A percentile compares a stretch with the other conserved stretches of the same genome.
Evolutionary conservation across 2,888 invertebrate species (phyloP).

Genomic region (Cetonia aurata): DNA sequence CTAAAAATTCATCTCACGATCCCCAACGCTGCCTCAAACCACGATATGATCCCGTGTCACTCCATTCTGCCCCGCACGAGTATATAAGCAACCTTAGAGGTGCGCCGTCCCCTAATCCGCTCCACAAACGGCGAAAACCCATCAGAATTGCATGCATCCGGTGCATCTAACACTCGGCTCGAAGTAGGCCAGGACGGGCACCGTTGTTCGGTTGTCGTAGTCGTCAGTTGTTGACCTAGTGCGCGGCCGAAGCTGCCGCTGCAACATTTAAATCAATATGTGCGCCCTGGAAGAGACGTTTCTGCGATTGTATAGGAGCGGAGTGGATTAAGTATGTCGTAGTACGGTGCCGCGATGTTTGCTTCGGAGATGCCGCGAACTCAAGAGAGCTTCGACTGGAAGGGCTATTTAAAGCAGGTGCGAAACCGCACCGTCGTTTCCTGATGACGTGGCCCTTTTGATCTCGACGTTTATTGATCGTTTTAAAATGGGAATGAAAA

Average conservation of each 20-base stretch:
- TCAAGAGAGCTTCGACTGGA: not conserved
- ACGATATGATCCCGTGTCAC: too few species aligned
- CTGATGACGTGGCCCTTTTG: too few species aligned
- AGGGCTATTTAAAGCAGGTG: not conserved
- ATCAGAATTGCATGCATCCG: too few species aligned
- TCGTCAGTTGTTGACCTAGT: conserved; percentile 52
- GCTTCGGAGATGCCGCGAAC: not conserved
- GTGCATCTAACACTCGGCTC: not conserved
- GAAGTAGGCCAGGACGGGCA: not conserved
- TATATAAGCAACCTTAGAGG: too few species aligned
- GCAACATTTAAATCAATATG: conserved; percentile 52
- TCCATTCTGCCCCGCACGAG: too few species aligned
- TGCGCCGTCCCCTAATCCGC: too few species aligned
- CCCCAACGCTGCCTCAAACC: too few species aligned
- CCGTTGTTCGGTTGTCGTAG: not conserved
- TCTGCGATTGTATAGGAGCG: too few species aligned
- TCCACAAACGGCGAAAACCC: too few species aligned
- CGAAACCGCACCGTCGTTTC: not conserved
- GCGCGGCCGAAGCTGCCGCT: conserved; percentile 36
- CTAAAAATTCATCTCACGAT: not conserved
- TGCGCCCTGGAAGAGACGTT: conserved; percentile 19
- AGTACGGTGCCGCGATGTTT: conserved; percentile 4
- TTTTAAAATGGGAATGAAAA: too few species aligned
- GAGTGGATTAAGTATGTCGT: conserved; percentile 20
- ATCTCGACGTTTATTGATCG: too few species aligned